Evolutionary conservation across 2,113 vertebrate genomes (phyloP).

Genomic region (Cnemophilus loriae): DNA sequence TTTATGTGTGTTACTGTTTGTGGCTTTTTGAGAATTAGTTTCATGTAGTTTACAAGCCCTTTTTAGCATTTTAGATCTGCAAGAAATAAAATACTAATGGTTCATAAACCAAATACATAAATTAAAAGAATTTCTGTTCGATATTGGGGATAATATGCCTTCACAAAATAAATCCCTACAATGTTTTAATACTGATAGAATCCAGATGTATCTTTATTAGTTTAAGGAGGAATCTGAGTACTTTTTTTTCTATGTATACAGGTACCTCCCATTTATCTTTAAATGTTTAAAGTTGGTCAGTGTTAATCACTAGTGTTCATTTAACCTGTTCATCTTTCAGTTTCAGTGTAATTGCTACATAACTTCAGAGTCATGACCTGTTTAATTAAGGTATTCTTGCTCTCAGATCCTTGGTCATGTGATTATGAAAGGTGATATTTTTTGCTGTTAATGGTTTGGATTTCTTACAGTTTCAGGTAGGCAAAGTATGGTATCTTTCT

Average conservation of each 20-base stretch:
- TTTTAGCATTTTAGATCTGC: background rate
- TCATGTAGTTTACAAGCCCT: background rate
- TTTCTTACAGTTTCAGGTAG: background rate
- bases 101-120: background rate
- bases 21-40: background rate
- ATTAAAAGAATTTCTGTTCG: background rate
- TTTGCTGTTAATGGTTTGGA: background rate
- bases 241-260: background rate
- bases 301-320: background rate
- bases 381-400: conserved; percentile 43
- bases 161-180: background rate
- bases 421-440: conserved; percentile 31
- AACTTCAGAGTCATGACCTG: conserved; percentile 18
- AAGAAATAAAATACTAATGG: background rate
- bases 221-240: background rate
- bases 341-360: conserved; percentile 31
- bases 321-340: conserved; percentile 33
- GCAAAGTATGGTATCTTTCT: background rate
- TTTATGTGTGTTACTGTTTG: background rate
- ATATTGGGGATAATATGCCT: background rate
- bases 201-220: background rate
- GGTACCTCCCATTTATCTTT: background rate
- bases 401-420: conserved; percentile 12
- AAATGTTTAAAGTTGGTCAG: background rate
- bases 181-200: background rate